Base-by-base conservation (phyloP, 2,113 vertebrate genomes). In the Rousettus leschenaultii region DNA sequence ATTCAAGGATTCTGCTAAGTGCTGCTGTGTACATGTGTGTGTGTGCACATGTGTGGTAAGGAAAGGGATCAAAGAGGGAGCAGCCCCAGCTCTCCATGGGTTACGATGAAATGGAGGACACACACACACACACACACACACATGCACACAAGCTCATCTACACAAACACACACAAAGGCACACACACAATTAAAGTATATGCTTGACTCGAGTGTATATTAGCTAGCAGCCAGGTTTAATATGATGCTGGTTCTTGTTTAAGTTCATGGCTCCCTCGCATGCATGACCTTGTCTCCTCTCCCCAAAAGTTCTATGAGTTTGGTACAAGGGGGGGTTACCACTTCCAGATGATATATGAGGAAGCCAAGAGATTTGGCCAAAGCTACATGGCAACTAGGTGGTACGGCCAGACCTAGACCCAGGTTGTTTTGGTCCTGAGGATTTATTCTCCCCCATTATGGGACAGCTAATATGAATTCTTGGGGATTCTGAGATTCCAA, bases 1-100 rank as follows among this genome's bases (percentile, higher is more conserved):
- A 51, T 45, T 38, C 61, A 57, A 4, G 30, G 26, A 8, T 65
- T 65, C 68, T 35, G 33, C 33, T 43, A 6, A 11, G 13, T 1
- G 3, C 7, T 86, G 6, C 14, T 8, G 1, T 55, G 5, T 28
- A 0, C 28, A 3, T 73, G 11, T 71, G 21, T 66, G 66, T 5
- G 0, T n/a, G n/a, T n/a, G 14, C 6, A 4, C 6, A 0, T 82
- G 28, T 28, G 22, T 8, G 4, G 13, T 18, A 3, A 7, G 2
- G 13, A 5, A 35, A 10, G 43, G 35, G 38, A 40, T 3, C 0
- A 2, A 35, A 90, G 30, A 6, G 19, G 15, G 19, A 55, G 21
- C 4, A 48, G 71, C 63, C 30, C 33, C 61, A 57, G 30, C 35
- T 70, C 15, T 82, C 33, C 15, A 1, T 7, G 48, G 33, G 14